Percentiles rank a stretch among this genome's conserved stretches.
Conservation (phyloP, 2,888 invertebrate genomes). For the Epicampocera succincta region DNA sequence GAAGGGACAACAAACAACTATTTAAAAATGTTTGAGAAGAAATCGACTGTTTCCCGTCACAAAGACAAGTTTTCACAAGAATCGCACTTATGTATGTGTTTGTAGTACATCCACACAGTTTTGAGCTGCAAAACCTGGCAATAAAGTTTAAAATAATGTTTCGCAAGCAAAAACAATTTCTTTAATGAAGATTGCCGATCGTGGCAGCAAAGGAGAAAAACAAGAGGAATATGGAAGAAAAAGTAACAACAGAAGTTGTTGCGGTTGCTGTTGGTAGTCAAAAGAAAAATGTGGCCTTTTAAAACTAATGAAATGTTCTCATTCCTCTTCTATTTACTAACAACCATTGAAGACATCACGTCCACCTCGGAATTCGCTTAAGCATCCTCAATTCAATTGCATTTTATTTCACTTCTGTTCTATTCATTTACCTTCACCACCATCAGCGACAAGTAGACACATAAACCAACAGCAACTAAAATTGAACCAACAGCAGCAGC, state of each 20-base stretch:
- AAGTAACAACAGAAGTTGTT: constrained; percentile 38
- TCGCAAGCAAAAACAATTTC: constrained; percentile 37
- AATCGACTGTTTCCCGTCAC: constrained; percentile 10
- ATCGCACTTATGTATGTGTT: constrained; percentile 27
- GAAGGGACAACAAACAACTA: too few species aligned
- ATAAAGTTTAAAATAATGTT: constrained; percentile 65
- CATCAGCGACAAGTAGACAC: constrained; percentile 64
- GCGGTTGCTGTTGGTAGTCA: constrained; percentile 58
- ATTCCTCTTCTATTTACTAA: constrained; percentile 52
- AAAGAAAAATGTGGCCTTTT: constrained; percentile 62
- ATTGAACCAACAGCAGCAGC: not conserved
- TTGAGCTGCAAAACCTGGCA: constrained; percentile 56
- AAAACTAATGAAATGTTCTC: constrained; percentile 64
- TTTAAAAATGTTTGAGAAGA: too few species aligned
- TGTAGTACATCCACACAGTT: constrained; percentile 47
- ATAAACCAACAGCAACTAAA: constrained; percentile 26
- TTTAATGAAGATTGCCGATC: constrained; percentile 22
- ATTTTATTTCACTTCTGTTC: constrained; percentile 58
- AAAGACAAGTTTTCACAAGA: constrained; percentile 11
- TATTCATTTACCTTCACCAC: constrained; percentile 65
- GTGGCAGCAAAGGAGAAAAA: not conserved
- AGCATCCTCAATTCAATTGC: constrained; percentile 61
- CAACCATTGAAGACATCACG: constrained; percentile 58
- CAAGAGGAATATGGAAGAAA: not conserved
- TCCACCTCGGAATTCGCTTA: constrained; percentile 57